Conservation (phyloP, 64 coral and sea anemone species). For the Montipora foliosa region DNA sequence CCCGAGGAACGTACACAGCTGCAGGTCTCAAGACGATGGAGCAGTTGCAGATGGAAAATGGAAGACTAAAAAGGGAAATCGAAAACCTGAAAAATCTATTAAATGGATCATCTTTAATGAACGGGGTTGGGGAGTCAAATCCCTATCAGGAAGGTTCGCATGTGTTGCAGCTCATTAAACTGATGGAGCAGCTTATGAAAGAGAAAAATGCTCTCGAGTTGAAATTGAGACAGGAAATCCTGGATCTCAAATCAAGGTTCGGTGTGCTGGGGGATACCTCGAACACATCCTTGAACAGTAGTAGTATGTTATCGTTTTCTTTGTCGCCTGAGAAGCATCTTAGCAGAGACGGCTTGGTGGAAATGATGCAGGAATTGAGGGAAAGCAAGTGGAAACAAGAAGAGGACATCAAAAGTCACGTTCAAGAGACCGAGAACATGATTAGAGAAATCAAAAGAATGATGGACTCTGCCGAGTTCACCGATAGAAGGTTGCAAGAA, state of each 20-base stretch:
- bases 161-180: conserved; percentile 83
- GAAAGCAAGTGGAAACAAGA: conserved; percentile 84
- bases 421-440: conserved; percentile 86
- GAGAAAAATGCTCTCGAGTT: conserved; percentile 87
- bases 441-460: conserved; percentile 81
- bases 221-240: conserved; percentile 85
- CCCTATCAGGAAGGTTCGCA: conserved; percentile 54
- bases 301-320: conserved; percentile 36
- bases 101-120: conserved; percentile 9
- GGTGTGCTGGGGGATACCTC: conserved; percentile 49
- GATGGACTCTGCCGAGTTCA: conserved; percentile 80
- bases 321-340: conserved; percentile 66
- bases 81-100: conserved; percentile 74
- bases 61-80: conserved; percentile 73
- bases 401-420: conserved; percentile 81
- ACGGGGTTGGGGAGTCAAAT: conserved; percentile 51
- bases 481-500: conserved; percentile 73
- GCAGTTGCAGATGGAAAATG: conserved; percentile 70
- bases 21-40: conserved; percentile 45
- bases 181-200: conserved; percentile 93
- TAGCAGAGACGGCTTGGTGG: conserved; percentile 58
- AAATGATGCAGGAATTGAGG: conserved; percentile 72
- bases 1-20: conserved; percentile 22
- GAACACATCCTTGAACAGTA: conserved; percentile 15
- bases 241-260: conserved; percentile 84